Evolutionary conservation across 2,888 invertebrate genomes (phyloP).

Genomic region (Cordilura impudica): DNA sequence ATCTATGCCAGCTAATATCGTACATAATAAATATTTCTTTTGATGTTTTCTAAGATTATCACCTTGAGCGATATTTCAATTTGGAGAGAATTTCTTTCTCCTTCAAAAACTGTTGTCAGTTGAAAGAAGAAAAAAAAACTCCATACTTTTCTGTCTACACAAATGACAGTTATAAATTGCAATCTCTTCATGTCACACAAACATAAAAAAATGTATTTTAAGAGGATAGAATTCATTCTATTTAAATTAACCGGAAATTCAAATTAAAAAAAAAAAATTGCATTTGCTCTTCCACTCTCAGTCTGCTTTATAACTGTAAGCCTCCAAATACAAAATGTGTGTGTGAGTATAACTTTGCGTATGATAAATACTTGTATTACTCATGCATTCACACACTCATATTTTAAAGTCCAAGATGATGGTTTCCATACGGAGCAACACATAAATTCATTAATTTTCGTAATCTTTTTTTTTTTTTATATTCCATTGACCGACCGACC

Average conservation of each 20-base stretch:
- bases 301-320: conserved; percentile 2
- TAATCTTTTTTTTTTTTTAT: conserved; percentile 39
- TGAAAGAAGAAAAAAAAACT: background rate
- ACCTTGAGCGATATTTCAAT: conserved; percentile 46
- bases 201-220: background rate
- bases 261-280: conserved; percentile 50
- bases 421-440: conserved; percentile 8
- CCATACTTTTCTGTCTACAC: background rate
- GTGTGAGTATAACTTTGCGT: background rate
- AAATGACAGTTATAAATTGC: conserved; percentile 43
- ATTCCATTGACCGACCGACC: conserved; percentile 60
- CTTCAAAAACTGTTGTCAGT: conserved; percentile 12
- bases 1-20: background rate
- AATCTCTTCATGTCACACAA: conserved; percentile 42
- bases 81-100: conserved; percentile 4
- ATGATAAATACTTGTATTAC: conserved; percentile 24
- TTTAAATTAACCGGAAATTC: conserved; percentile 55
- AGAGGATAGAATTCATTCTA: conserved; percentile 34
- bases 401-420: conserved; percentile 2
- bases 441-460: conserved; percentile 49
- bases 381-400: background rate
- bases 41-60: conserved; percentile 48
- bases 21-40: conserved; percentile 1
- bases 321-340: background rate
- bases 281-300: background rate